Evolutionary conservation across 2,113 vertebrate species (phyloP), one percentile per base, ranked within the genome.

Genomic region (Labeo rohita): DNA sequence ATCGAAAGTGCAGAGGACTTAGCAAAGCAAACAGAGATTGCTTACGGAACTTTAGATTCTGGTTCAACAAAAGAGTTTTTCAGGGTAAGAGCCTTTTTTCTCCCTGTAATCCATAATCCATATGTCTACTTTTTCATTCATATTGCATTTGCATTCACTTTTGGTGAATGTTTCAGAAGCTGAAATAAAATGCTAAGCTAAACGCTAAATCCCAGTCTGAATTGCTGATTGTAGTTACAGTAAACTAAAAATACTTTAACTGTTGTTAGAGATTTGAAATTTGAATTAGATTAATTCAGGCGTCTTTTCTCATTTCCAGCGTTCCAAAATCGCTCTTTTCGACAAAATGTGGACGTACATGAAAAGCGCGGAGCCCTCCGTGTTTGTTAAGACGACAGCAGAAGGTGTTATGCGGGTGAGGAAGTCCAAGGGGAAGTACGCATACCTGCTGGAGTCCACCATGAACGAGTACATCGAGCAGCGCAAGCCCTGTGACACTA

Each of bases 331-430:
- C 86, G 98, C 98, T 91, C 97, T 99, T 80, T 99, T 99, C 94
- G 98, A 99, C 95, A 99, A 99, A 96, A 99, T 99, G 98, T 99
- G 98, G 98, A 98, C 97, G 50, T 99, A 99, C 93, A 99, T 99
- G 98, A 96, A 97, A 92, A 97, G 97, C 34, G 98, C 98, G 18
- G 98, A 99, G 91, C 98, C 98, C 91, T 99, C 98, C 23, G 98
- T 99, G 91, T 99, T 99, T 94, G 98, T 99, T 90, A 98, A 98
- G 95, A 99, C 97, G 89, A 99, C 98, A 50, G 98, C 97, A 1
- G 98, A 99, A 95, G 98, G 98, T 54, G 98, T 99, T 89, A 94
- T 96, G 90, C 94, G 98, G 90, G 98, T 99, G 80, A 96, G 98
- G 83, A 99, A 99, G 93, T 99, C 98, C 88, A 99, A 99, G 95